Conservation (phyloP, 2,888 invertebrate genomes). For the Polietes domitor region DNA sequence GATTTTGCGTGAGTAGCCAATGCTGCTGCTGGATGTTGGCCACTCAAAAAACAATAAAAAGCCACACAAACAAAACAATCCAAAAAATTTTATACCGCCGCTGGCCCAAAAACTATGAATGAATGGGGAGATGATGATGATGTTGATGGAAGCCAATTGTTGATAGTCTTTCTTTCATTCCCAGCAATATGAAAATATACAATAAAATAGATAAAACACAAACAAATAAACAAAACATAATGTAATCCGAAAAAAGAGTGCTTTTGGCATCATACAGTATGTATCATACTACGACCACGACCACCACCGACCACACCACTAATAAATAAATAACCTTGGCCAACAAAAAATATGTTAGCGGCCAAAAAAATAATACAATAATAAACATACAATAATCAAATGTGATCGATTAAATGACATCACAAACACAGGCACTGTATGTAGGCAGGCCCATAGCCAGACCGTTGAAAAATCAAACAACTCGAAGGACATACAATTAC, state of each 20-base stretch:
- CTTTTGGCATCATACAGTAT: background rate
- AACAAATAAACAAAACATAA: background rate
- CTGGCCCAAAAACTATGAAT: background rate
- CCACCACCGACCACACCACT: background rate
- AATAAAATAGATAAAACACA: background rate
- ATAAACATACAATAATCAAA: background rate
- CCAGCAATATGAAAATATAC: background rate
- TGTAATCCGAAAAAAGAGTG: background rate
- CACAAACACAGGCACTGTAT: background rate
- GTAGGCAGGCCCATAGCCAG: background rate
- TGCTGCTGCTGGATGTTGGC: background rate
- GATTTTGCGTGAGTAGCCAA: background rate
- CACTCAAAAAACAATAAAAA: background rate
- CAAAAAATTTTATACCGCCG: background rate
- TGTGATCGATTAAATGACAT: background rate
- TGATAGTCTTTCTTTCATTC: background rate
- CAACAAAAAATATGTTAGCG: conserved; percentile 8
- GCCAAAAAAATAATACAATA: background rate
- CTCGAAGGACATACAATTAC: background rate
- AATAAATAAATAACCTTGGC: background rate
- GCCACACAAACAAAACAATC: background rate
- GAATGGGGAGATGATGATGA: background rate
- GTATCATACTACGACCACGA: background rate
- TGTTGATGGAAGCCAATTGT: background rate
- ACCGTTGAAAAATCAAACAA: background rate